Evolutionary conservation across 1,140 invertebrate genomes (phyloP), one percentile per base, ranked within the genome.

Genomic region (Brachionus angularis): DNA sequence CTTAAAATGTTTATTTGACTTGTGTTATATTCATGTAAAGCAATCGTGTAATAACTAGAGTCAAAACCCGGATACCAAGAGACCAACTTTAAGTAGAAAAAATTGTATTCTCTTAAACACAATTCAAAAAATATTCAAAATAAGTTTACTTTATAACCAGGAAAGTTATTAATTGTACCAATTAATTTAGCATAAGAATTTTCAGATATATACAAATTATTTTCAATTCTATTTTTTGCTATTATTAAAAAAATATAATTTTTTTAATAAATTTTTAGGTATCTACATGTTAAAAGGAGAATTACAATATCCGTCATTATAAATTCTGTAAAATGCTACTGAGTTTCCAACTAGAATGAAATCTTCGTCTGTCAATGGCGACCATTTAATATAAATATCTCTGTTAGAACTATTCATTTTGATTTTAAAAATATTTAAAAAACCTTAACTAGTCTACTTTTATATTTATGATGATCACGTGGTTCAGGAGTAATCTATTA

Each of bases 131-230:
- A 27, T 21, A 3, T 21, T 10, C 16, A 23, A 29, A 16, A 64
- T 42, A 16, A 42, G n/a, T 2, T 14, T 64, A 67, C 42, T 50
- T 67, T 67, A 18, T 47, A 16, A 7, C 36, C 47, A 16, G 62
- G 44, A 67, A 31, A 47, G 5, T 46, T 25, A 12, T 47, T 50
- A 3, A 67, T 46, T 21, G 42, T 34, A 33, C 62, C 62, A 50
- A 67, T 67, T 47, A 67, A 42, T 50, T 46, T 67, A 27, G 42
- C 42, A 36, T 42, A 67, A 18, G 62, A 34, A 14, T n/a, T 67
- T 23, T 47, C 42, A 4, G 62, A 67, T 23, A 67, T 29, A 31
- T 33, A 47, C 10, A 67, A 27, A 29, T 50, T 67, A 36, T 67
- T 67, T 18, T 67, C 62, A 46, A 34, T 50, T 27, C 62, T 18